Conservation (phyloP, 2,888 invertebrate species). For the Drosophila macrospina region DNA sequence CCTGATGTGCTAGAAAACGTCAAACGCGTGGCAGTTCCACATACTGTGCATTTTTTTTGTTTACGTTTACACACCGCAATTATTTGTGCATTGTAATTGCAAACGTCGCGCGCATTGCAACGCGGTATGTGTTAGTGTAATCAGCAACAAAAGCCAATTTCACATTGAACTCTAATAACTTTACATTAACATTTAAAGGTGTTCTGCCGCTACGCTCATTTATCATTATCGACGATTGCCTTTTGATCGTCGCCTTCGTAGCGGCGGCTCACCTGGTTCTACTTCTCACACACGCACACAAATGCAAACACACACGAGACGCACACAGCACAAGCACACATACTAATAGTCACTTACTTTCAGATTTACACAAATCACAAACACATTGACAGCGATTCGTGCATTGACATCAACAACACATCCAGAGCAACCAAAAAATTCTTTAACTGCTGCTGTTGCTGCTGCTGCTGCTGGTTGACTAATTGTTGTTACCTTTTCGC, state of each 20-base stretch:
- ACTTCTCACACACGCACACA: constrained; percentile 22
- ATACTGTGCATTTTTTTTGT: constrained; percentile 56
- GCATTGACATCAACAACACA: constrained; percentile 31
- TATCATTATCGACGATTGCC: constrained; percentile 58
- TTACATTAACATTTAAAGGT: constrained; percentile 9
- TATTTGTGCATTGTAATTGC: constrained; percentile 37
- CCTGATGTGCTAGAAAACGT: constrained; percentile 65
- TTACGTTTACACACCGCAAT: constrained; percentile 68
- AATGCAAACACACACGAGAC: constrained; percentile 12
- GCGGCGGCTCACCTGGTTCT: constrained; percentile 56
- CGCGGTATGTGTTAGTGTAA: constrained; percentile 22
- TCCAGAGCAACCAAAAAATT: constrained; percentile 39
- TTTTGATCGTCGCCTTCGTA: constrained; percentile 65
- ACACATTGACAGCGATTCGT: constrained; percentile 23
- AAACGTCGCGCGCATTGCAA: constrained; percentile 35
- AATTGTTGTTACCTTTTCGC: constrained; percentile 30
- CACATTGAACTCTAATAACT: constrained; percentile 25
- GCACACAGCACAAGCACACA: constrained; percentile 24
- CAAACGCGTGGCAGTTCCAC: constrained; percentile 59
- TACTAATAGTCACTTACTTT: constrained; percentile 36
- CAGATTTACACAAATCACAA: constrained; percentile 40
- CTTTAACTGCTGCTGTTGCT: constrained; percentile 16
- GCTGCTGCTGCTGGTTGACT: constrained; percentile 22
- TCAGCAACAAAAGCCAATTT: constrained; percentile 2
- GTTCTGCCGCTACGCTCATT: constrained; percentile 35